phyloP scores from a whole-genome alignment of 2,888 invertebrate genomes.

The Microdon myrmicae region DNA sequence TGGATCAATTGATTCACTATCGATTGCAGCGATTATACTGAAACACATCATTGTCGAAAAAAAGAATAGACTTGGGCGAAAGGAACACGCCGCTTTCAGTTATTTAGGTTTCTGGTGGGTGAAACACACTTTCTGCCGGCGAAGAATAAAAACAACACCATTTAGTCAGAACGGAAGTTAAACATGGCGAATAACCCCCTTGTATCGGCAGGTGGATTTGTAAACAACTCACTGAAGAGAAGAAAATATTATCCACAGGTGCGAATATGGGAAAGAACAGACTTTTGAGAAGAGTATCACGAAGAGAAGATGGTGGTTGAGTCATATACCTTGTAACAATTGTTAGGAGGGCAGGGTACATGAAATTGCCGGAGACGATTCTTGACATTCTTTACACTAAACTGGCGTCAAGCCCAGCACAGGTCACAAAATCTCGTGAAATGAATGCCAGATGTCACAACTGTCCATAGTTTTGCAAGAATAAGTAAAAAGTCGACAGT shows the following conservation, averaged over 20 bases:
- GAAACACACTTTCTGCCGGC: conserved; percentile 21
- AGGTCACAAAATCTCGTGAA: too few species aligned
- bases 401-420: too few species aligned
- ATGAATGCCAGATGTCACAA: too few species aligned
- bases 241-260: conserved; percentile 23
- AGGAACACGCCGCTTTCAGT: conserved; percentile 9
- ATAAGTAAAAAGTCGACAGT: too few species aligned
- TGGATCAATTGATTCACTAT: conserved; percentile 35
- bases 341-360: too few species aligned
- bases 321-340: too few species aligned
- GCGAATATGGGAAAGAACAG: conserved; percentile 18
- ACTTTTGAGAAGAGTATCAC: too few species aligned
- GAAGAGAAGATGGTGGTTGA: too few species aligned
- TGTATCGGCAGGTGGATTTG: conserved; percentile 22
- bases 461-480: too few species aligned
- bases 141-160: conserved; percentile 10
- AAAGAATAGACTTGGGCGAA: not conserved
- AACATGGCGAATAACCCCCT: conserved; percentile 10
- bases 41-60: conserved; percentile 7
- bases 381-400: too few species aligned
- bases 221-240: conserved; percentile 41
- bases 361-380: too few species aligned
- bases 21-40: conserved; percentile 37
- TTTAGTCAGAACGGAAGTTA: conserved; percentile 2
- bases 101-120: conserved; percentile 25